Evolutionary conservation across 2,888 invertebrate species (phyloP).

Genomic region (Notodromas monacha): DNA sequence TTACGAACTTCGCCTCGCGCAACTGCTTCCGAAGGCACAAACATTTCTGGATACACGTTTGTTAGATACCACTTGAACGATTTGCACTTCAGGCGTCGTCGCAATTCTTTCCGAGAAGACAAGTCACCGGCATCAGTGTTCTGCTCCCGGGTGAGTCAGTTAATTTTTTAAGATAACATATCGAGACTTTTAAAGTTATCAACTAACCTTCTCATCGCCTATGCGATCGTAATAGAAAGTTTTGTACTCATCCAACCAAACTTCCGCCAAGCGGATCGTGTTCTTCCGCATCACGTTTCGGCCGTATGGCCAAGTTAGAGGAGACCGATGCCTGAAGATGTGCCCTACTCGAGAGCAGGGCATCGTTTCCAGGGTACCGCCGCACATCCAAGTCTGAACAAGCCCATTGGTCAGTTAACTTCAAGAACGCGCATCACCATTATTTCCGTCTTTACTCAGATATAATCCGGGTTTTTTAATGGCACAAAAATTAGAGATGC

Average conservation of each 20-base stretch:
- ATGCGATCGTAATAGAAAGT: constrained; percentile 95
- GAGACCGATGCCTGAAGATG: constrained; percentile 86
- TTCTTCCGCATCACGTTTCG: constrained; percentile 90
- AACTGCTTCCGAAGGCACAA: constrained; percentile 87
- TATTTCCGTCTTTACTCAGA: no score
- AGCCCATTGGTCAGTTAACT: no score
- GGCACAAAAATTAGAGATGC: no score
- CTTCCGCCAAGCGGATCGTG: constrained; percentile 79
- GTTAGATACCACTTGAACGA: constrained; percentile 94
- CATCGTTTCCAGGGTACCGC: constrained; percentile 81
- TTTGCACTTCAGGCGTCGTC: constrained; percentile 63
- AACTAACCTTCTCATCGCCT: no score
- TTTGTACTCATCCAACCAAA: constrained; percentile 88
- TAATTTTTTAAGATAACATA: no score
- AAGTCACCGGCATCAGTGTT: constrained; percentile 51
- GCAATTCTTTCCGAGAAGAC: constrained; percentile 35
- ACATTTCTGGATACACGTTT: constrained; percentile 87
- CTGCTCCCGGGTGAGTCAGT: no score
- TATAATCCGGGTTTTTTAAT: no score
- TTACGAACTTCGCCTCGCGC: constrained; percentile 91
- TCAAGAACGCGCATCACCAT: no score
- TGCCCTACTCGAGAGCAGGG: constrained; percentile 98
- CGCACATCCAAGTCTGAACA: constrained; percentile 93
- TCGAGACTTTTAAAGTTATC: no score
- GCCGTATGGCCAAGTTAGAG: constrained; percentile 88